Evolutionary conservation across 2,888 invertebrate genomes (phyloP).

Genomic region (Latheticus oryzae): DNA sequence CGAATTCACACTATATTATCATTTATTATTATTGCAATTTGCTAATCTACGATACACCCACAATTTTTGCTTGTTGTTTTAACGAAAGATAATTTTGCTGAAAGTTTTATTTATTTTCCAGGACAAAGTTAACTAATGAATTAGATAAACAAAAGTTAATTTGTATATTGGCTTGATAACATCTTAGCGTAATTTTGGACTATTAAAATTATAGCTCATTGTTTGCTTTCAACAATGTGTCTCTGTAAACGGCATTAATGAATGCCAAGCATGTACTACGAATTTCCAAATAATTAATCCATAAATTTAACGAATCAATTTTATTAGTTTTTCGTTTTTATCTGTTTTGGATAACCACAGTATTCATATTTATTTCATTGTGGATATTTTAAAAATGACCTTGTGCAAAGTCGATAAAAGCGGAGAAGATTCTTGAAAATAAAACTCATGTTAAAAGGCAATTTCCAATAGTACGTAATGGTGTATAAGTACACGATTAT

Average conservation of each 20-base stretch:
- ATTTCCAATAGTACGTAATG: no score
- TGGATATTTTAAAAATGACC: no score
- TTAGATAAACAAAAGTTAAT: constrained; percentile 22
- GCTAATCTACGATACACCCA: constrained; percentile 22
- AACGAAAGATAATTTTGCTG: constrained; percentile 4
- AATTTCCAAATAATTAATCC: constrained; percentile 20
- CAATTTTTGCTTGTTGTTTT: constrained; percentile 8
- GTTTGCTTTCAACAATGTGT: constrained; percentile 10
- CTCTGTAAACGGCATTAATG: constrained; percentile 2
- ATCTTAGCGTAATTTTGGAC: constrained; percentile 16
- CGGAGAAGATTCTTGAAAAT: no score
- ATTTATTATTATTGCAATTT: constrained; percentile 25
- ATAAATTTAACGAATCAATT: no score
- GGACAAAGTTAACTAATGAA: constrained; percentile 20
- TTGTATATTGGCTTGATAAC: constrained; percentile 16
- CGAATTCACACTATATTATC: constrained; percentile 13
- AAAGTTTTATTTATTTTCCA: constrained; percentile 18
- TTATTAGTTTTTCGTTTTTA: no score
- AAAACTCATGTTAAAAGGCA: no score
- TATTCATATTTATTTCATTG: no score
- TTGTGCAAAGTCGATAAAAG: no score
- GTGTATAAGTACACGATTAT: no score
- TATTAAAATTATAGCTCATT: constrained; percentile 26
- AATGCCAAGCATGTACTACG: constrained; percentile 18
- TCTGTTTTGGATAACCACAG: no score